Evolutionary conservation across 2,888 invertebrate species (phyloP).

Genomic region (Caradrina kadenii): DNA sequence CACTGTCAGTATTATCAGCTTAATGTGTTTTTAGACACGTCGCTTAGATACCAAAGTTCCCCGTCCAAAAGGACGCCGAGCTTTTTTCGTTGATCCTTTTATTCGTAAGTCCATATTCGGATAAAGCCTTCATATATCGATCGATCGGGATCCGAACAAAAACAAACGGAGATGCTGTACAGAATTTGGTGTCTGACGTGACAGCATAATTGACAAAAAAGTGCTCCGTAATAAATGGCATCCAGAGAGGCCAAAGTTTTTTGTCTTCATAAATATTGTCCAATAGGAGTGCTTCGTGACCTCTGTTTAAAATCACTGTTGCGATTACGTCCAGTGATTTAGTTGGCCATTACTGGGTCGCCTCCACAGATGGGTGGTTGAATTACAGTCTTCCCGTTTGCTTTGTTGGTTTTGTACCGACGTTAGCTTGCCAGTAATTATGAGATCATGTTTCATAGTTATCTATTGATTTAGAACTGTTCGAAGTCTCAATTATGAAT

Average conservation of each 20-base stretch:
- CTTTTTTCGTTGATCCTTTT: conserved; percentile 68
- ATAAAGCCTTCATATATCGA: conserved; percentile 67
- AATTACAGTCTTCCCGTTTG: conserved; percentile 85
- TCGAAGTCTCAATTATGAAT: conserved; percentile 87
- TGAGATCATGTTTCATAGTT: conserved; percentile 88
- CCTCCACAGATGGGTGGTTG: conserved; percentile 84
- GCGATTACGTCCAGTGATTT: conserved; percentile 87
- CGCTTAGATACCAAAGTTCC: conserved; percentile 74
- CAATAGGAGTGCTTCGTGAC: conserved; percentile 85
- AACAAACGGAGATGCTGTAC: conserved; percentile 71
- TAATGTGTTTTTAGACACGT: conserved; percentile 80
- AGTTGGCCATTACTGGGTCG: conserved; percentile 85
- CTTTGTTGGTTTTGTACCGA: conserved; percentile 85
- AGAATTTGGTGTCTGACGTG: conserved; percentile 74
- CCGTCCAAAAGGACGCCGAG: conserved; percentile 66
- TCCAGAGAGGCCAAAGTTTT: conserved; percentile 75
- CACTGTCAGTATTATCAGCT: conserved; percentile 76
- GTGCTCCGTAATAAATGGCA: conserved; percentile 76
- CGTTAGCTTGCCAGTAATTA: conserved; percentile 84
- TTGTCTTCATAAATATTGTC: conserved; percentile 83
- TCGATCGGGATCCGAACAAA: conserved; percentile 65
- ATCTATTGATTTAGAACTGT: conserved; percentile 87
- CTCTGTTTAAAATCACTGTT: conserved; percentile 85
- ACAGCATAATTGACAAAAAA: conserved; percentile 80
- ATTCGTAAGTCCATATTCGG: conserved; percentile 68